Percentiles rank a stretch among this genome's conserved stretches.
Evolutionary conservation across 2,888 invertebrate species (phyloP).

Genomic region (Drosophila robusta): DNA sequence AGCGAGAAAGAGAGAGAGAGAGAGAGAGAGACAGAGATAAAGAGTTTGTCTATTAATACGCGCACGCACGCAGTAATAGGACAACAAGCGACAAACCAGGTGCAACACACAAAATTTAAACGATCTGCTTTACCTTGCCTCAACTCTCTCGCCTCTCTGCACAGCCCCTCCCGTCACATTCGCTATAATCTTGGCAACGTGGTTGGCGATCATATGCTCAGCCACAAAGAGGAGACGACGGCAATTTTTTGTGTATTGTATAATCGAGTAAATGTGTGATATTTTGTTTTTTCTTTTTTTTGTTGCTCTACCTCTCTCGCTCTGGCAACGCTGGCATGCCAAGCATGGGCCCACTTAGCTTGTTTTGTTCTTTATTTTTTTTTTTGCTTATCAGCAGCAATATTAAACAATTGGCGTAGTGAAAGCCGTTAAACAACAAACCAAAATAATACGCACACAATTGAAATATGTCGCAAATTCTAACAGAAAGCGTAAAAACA

Average conservation of each 20-base stretch:
- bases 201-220: slow-evolving; percentile 70
- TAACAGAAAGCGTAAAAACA: slow-evolving; percentile 10
- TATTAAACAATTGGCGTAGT: slow-evolving; percentile 28
- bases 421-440: slow-evolving; percentile 52
- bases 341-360: background rate
- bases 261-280: slow-evolving; percentile 58
- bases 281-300: slow-evolving; percentile 29
- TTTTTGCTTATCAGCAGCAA: slow-evolving; percentile 42
- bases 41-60: slow-evolving; percentile 44
- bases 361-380: slow-evolving; percentile 13
- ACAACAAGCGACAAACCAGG: slow-evolving; percentile 45
- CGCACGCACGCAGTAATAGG: slow-evolving; percentile 21
- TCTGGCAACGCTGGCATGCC: slow-evolving; percentile 3
- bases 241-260: slow-evolving; percentile 58
- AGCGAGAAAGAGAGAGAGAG: background rate
- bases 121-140: slow-evolving; percentile 18
- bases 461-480: slow-evolving; percentile 13
- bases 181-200: slow-evolving; percentile 72
- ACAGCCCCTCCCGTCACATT: slow-evolving; percentile 32
- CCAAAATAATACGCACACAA: slow-evolving; percentile 29
- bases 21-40: slow-evolving; percentile 4
- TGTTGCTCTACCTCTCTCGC: background rate
- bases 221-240: slow-evolving; percentile 1
- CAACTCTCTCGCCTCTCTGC: background rate
- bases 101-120: slow-evolving; percentile 46